Evolutionary conservation across 2,113 vertebrate genomes (phyloP), one percentile per base, ranked within the genome.

Genomic region (Manacus vitellinus): DNA sequence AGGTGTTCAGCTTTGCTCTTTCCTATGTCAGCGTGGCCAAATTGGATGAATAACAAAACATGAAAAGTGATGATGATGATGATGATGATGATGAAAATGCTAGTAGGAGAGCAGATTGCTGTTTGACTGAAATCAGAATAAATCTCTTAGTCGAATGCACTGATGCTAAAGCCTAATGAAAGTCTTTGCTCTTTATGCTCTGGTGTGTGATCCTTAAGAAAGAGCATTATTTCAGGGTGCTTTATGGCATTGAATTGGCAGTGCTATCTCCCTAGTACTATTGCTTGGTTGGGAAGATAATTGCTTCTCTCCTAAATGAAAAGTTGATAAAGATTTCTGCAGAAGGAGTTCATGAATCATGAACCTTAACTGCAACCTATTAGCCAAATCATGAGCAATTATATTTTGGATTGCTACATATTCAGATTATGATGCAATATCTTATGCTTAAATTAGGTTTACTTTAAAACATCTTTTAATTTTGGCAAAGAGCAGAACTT

Each of bases 1-100:
- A 97, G 95, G 94, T 96, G 95, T 95, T 93, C 39, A 6, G 47
- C 41, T 47, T 78, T 31, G 74, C 81, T 68, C 77, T 59, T 79
- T 52, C 78, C 10, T 31, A 12, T 28, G 77, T 25, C 91, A 92
- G 76, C 25, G 0, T 4, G 8, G 31, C 76, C 14, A 4, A 52
- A 21, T 31, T 15, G 12, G 15, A 62, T 15, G 72, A 39, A 58
- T 25, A 71, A 49, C 80, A 17, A 12, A 12, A 41, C 19, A 0
- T 46, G 62, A 7, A 15, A 23, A 90, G 28, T 21, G 39, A 25
- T 1, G 28, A 18, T 62, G 76, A 59, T 56, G 54, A 33, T 0
- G 76, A 59, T 56, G 54, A 33, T 0, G 25, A 18, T 59, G 77
- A 8, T 2, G n/a, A 43, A 54, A 88, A 61, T 4, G 7, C 8